A percentile compares a stretch with the other conserved stretches of the same genome.
phyloP scores from a whole-genome alignment of 1,140 invertebrate species.

The Campoletis sonorensis region DNA sequence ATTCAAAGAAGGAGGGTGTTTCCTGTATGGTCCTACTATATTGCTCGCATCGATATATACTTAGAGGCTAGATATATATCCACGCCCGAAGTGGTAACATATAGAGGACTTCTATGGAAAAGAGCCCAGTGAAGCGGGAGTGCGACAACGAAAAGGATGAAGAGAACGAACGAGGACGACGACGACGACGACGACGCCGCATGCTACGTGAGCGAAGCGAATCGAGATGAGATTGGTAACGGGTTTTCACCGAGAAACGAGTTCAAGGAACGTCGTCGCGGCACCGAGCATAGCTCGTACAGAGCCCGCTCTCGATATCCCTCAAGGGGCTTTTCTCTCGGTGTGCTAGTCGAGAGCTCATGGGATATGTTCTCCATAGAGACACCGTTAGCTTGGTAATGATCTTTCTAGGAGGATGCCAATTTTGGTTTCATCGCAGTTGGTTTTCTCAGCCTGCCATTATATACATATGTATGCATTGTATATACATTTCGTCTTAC shows the following conservation, averaged over 20 bases:
- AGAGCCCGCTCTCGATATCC: conserved; percentile 39
- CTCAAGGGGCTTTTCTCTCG: conserved; percentile 33
- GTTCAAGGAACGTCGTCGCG: conserved; percentile 49
- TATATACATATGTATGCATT: conserved; percentile 24
- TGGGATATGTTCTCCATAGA: conserved; percentile 51
- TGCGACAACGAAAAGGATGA: neutral
- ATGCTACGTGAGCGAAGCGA: conserved; percentile 49
- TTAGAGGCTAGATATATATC: neutral
- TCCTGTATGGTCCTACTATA: conserved; percentile 17
- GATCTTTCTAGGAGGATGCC: conserved; percentile 45
- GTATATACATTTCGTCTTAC: neutral
- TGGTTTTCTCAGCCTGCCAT: conserved; percentile 19
- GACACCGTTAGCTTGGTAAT: conserved; percentile 49
- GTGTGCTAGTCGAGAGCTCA: conserved; percentile 13
- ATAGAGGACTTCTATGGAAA: neutral
- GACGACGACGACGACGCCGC: neutral
- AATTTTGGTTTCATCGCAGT: conserved; percentile 46
- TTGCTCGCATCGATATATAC: conserved; percentile 14
- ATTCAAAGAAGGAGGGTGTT: conserved; percentile 47
- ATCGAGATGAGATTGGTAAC: conserved; percentile 53
- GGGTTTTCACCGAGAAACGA: conserved; percentile 51
- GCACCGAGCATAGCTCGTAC: neutral
- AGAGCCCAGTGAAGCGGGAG: conserved; percentile 18
- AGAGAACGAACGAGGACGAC: neutral
- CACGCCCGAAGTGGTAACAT: conserved; percentile 22